Evolutionary conservation across 2,797 vertebrate species (phyloP).

Genomic region (Malurus leucopterus): DNA sequence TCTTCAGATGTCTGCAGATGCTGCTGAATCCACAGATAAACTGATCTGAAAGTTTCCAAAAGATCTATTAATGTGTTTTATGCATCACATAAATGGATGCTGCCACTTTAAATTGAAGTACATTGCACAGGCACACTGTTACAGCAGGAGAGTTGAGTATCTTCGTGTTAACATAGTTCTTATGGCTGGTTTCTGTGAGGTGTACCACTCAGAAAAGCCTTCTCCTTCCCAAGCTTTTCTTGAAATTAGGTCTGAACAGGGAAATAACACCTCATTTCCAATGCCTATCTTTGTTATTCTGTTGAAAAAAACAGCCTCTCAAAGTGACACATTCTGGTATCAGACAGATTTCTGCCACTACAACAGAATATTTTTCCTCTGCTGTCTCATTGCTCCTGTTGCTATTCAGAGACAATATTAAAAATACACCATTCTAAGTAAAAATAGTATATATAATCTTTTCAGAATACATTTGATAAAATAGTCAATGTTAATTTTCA

Average conservation of each 20-base stretch:
- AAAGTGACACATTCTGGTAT: neutral
- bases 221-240: neutral
- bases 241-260: neutral
- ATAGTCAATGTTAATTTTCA: neutral
- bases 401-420: neutral
- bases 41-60: neutral
- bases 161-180: neutral
- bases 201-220: neutral
- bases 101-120: neutral
- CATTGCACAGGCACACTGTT: fast-evolving
- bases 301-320: neutral
- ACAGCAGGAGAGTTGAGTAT: neutral
- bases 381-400: fast-evolving
- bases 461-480: neutral
- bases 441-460: neutral
- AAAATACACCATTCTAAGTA: neutral
- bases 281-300: neutral
- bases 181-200: neutral
- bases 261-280: neutral
- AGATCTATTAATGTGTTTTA: neutral
- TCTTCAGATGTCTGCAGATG: neutral
- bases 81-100: neutral
- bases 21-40: neutral
- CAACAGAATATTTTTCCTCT: neutral
- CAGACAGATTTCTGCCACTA: neutral